Base-by-base conservation (phyloP, 2,113 vertebrate species). In the Echinops telfairi region DNA sequence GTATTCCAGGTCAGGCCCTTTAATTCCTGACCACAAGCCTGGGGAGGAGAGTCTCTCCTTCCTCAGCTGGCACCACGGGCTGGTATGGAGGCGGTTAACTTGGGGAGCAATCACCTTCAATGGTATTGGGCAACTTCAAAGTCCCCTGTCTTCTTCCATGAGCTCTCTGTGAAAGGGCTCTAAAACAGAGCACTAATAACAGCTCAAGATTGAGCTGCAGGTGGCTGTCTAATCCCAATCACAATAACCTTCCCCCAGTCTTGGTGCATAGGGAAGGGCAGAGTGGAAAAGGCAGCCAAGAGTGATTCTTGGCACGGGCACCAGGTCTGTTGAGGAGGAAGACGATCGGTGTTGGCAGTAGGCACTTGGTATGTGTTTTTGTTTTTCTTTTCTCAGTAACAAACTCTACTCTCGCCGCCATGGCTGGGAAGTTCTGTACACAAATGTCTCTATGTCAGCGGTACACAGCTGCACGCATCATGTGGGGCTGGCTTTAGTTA, bases 221-320 rank as follows among this genome's bases (percentile, higher is more conserved):
- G 97, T 97, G 96, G 97, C 96, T 97, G 97, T 98, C 97, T 98
- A 98, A 98, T 98, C 97, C 97, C 95, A 97, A 97, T 97, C 96
- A 97, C 98, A 98, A 96, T 97, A 90, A 97, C 97, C 85, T 98
- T 88, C 71, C 96, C 93, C 94, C 93, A 88, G 88, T 90, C 91
- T 89, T 96, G 88, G 68, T 73, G 89, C 73, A 97, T 97, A 95
- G 97, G 96, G 89, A 92, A 97, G 68, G 66, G 80, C 96, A 96
- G 94, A 95, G 96, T 98, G 97, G 94, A 95, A 95, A 95, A 87
- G 90, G 76, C 92, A 94, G 90, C 33, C 0, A 16, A 73, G 93
- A 92, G 84, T 89, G 60, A 31, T 92, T 97, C 96, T 96, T 96
- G 96, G 94, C 92, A 92, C 3, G 1, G 95, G 83, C 57, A n/a